Percentiles rank a stretch among this genome's conserved stretches.
Conservation (phyloP, 30 jellyfish, hydroid and myxozoan genomes). For the Catostylus mosaicus region DNA sequence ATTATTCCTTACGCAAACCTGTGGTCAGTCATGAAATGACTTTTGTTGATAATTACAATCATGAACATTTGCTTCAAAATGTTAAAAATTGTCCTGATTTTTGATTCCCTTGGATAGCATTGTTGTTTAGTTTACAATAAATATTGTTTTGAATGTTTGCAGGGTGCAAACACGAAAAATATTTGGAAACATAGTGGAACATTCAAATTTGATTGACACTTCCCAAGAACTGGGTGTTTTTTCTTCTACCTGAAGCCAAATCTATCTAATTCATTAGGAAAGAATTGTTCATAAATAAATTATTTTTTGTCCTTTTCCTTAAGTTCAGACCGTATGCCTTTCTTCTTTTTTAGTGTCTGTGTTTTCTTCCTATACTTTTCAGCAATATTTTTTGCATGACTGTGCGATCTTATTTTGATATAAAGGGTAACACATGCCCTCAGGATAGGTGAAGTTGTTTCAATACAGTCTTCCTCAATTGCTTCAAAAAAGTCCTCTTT, state of each 20-base stretch:
- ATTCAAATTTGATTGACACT: too few relatives aligned
- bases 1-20: not conserved
- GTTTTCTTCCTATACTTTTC: slow-evolving; percentile 15
- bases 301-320: slow-evolving; percentile 1
- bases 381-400: not conserved
- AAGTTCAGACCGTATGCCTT: slow-evolving; percentile 11
- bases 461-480: not conserved
- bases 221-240: too few relatives aligned
- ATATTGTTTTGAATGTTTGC: too few relatives aligned
- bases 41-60: too few relatives aligned
- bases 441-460: not conserved
- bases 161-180: too few relatives aligned
- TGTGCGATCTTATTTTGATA: not conserved
- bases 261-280: too few relatives aligned
- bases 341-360: slow-evolving; percentile 16
- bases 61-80: not conserved
- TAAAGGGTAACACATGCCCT: slow-evolving; percentile 13
- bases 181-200: too few relatives aligned
- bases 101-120: not conserved
- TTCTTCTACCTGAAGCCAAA: too few relatives aligned
- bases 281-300: not conserved
- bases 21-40: not conserved
- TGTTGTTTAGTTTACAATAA: too few relatives aligned
- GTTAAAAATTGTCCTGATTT: not conserved
- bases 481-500: slow-evolving; percentile 7